Percentiles rank a stretch among this genome's conserved stretches.
phyloP scores from a whole-genome alignment of 2,888 invertebrate species.

The Lissocephala sabroskyi region DNA sequence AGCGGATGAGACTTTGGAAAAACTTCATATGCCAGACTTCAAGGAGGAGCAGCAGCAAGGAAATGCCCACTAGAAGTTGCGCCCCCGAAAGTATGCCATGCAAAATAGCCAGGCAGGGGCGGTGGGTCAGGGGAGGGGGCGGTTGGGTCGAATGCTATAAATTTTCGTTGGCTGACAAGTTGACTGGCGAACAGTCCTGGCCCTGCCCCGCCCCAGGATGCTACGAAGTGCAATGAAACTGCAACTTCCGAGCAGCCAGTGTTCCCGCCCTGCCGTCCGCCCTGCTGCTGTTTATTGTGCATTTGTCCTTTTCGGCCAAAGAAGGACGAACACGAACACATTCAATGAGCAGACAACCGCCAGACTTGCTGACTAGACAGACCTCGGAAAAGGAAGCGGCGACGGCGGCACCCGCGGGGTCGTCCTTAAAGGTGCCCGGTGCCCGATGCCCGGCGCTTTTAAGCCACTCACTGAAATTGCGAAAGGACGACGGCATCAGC shows the following conservation, averaged over 20 bases:
- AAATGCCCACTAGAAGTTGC: no score
- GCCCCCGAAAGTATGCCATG: slow-evolving; percentile 1
- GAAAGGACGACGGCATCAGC: no score
- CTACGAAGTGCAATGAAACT: slow-evolving; percentile 29
- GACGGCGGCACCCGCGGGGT: background rate
- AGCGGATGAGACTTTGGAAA: no score
- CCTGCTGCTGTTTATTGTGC: slow-evolving; percentile 44
- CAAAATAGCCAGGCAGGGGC: background rate
- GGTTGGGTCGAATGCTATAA: slow-evolving; percentile 33
- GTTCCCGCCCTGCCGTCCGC: background rate
- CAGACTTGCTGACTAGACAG: slow-evolving; percentile 13
- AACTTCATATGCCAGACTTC: no score
- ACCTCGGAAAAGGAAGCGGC: background rate
- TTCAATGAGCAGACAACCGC: slow-evolving; percentile 38
- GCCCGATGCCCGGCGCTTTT: no score
- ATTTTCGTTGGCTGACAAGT: slow-evolving; percentile 38
- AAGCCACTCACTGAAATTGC: no score
- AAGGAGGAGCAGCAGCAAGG: background rate
- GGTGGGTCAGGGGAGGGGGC: background rate
- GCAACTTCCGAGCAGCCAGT: slow-evolving; percentile 25
- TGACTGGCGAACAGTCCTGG: slow-evolving; percentile 6
- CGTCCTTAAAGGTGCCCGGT: no score
- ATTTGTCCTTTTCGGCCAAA: slow-evolving; percentile 62
- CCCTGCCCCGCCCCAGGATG: no score
- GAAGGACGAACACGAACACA: slow-evolving; percentile 60